phyloP scores from a whole-genome alignment of 2,888 invertebrate species.

The Prosopocoilus inquinatus region DNA sequence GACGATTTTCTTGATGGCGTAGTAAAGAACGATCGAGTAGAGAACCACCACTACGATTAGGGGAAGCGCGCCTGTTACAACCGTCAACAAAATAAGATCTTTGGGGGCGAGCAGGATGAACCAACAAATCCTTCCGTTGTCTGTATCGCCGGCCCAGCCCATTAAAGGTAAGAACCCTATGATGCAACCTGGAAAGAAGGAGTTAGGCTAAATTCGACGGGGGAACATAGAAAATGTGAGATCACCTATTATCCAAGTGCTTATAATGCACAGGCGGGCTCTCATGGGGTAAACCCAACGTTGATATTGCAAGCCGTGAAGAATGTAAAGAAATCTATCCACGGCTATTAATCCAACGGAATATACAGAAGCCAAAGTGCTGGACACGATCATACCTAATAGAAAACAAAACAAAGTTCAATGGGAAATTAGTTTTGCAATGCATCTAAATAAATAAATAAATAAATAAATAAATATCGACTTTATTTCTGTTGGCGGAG shows the following conservation, averaged over 20 bases:
- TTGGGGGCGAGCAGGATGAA: constrained; percentile 60
- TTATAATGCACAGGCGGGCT: constrained; percentile 56
- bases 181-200: constrained; percentile 50
- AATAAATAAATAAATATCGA: too few species aligned
- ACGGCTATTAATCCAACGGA: constrained; percentile 63
- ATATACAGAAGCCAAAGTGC: constrained; percentile 63
- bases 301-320: constrained; percentile 64
- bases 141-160: constrained; percentile 57
- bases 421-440: constrained; percentile 2
- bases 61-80: constrained; percentile 57
- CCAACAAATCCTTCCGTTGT: constrained; percentile 57
- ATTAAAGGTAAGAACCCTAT: constrained; percentile 61
- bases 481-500: too few species aligned
- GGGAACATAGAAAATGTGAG: not conserved
- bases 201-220: not conserved
- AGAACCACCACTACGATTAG: constrained; percentile 51
- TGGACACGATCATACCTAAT: constrained; percentile 62
- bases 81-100: constrained; percentile 56
- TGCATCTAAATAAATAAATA: too few species aligned
- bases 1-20: constrained; percentile 57
- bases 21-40: constrained; percentile 59
- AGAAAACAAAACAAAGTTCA: constrained; percentile 11
- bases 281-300: constrained; percentile 60
- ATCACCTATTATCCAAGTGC: constrained; percentile 60
- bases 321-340: constrained; percentile 64